Evolutionary conservation across 2,888 invertebrate species (phyloP).

Genomic region (Ochropleura plecta): DNA sequence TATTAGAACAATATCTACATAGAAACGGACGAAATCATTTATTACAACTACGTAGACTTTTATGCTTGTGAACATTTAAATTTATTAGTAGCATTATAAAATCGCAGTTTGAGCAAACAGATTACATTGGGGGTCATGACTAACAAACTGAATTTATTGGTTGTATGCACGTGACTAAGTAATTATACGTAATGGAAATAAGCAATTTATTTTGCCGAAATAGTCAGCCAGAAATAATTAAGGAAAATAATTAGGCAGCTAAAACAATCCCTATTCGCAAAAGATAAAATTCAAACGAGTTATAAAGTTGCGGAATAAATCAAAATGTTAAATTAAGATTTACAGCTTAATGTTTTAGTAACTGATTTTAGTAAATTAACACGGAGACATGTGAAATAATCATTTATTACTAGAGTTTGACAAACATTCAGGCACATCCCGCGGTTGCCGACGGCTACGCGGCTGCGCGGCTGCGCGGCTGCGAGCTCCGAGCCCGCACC

Average conservation of each 20-base stretch:
- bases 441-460: conserved; percentile 30
- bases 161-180: conserved; percentile 27
- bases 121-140: conserved; percentile 46
- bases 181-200: conserved; percentile 35
- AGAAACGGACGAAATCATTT: conserved; percentile 25
- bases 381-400: conserved; percentile 51
- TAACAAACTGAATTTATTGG: conserved; percentile 52
- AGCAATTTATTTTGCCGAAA: conserved; percentile 11
- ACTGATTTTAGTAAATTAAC: conserved; percentile 64
- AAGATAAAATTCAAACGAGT: conserved; percentile 33
- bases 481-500: conserved; percentile 34
- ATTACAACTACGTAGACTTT: conserved; percentile 40
- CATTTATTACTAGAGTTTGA: conserved; percentile 63
- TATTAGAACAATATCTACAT: conserved; percentile 30
- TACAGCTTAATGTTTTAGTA: conserved; percentile 56
- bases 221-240: conserved; percentile 13
- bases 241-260: conserved; percentile 14
- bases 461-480: conserved; percentile 8
- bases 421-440: conserved; percentile 52
- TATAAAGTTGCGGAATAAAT: conserved; percentile 39
- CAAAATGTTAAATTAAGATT: conserved; percentile 59
- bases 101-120: conserved; percentile 51
- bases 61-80: conserved; percentile 50
- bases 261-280: conserved; percentile 12
- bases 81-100: conserved; percentile 53